Evolutionary conservation across 53 echinoderm and acorn worm species (phyloP).

Genomic region (Luidia sarsii): DNA sequence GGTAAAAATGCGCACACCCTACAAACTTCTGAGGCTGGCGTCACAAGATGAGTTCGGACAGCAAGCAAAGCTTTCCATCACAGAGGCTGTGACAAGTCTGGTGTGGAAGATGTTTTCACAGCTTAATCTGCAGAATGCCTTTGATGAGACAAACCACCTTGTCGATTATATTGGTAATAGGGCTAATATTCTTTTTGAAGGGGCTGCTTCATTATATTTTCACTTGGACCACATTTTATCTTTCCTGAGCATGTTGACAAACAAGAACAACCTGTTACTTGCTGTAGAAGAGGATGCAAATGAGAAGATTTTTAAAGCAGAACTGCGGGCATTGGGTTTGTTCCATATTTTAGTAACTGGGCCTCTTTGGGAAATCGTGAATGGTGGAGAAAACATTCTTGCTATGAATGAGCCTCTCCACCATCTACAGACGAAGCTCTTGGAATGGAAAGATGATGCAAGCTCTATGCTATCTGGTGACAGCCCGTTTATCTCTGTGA

Average conservation of each 20-base stretch:
- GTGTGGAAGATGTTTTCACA: slow-evolving; percentile 53
- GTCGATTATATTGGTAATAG: slow-evolving; percentile 55
- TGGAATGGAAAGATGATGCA: slow-evolving; percentile 15
- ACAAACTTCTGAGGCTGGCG: slow-evolving; percentile 12
- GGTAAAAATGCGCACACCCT: slow-evolving; percentile 20
- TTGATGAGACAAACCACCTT: slow-evolving; percentile 8
- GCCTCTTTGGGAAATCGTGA: slow-evolving; percentile 41
- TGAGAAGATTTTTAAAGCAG: slow-evolving; percentile 45
- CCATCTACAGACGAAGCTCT: neutral
- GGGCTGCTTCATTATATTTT: slow-evolving; percentile 42
- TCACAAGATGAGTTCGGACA: slow-evolving; percentile 36
- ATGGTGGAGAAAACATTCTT: slow-evolving; percentile 26
- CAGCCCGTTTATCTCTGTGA: too few species aligned
- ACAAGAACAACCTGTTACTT: slow-evolving; percentile 30
- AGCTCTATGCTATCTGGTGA: slow-evolving; percentile 13
- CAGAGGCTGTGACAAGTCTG: slow-evolving; percentile 48
- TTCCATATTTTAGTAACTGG: slow-evolving; percentile 6
- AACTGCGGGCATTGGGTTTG: slow-evolving; percentile 53
- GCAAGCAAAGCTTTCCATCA: slow-evolving; percentile 70
- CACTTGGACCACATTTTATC: slow-evolving; percentile 36
- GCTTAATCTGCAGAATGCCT: slow-evolving; percentile 17
- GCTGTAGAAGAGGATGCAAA: slow-evolving; percentile 51
- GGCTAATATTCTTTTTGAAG: slow-evolving; percentile 59
- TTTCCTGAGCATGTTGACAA: slow-evolving; percentile 39
- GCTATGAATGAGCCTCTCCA: slow-evolving; percentile 13